These are phyloP conservation scores for human DNA, from an alignment of 2,113 vertebrate genomes.

Conservation along the genomic window DNA sequence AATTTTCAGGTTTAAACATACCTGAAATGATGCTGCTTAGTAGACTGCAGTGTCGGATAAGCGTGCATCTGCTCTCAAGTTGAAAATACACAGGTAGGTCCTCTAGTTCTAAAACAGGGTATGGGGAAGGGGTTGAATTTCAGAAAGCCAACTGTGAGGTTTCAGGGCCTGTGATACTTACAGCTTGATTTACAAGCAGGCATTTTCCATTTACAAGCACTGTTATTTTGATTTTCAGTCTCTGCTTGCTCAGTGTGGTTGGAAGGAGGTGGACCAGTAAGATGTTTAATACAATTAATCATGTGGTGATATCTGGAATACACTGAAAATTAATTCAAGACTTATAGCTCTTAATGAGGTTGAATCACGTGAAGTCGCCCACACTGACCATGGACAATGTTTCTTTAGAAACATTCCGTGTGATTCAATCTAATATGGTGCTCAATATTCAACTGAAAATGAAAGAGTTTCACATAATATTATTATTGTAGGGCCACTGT, in stretches of 20 bases:
- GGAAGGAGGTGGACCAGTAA: not conserved
- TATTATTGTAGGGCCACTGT: not conserved
- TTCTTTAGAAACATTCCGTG: not conserved
- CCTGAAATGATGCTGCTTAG: not conserved
- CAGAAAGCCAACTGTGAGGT: not conserved
- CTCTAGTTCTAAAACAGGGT: not conserved
- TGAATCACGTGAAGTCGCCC: not conserved
- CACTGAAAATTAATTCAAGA: not conserved
- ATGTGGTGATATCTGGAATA: not conserved
- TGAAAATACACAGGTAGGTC: slow-evolving; percentile 10
- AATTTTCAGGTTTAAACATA: not conserved
- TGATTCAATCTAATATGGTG: not conserved
- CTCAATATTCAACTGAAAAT: not conserved
- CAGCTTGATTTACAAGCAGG: not conserved
- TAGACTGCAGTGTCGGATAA: not conserved
- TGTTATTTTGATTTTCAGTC: slow-evolving; percentile 6
- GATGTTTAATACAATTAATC: not conserved
- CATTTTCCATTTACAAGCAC: not conserved
- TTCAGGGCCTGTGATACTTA: not conserved
- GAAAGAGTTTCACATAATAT: not conserved
- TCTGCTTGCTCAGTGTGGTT: not conserved
- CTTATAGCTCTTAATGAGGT: not conserved
- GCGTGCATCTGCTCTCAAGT: not conserved
- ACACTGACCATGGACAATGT: not conserved
- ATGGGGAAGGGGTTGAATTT: not conserved